phyloP scores from a whole-genome alignment of 2,113 vertebrate genomes.

The Centrocercus urophasianus region DNA sequence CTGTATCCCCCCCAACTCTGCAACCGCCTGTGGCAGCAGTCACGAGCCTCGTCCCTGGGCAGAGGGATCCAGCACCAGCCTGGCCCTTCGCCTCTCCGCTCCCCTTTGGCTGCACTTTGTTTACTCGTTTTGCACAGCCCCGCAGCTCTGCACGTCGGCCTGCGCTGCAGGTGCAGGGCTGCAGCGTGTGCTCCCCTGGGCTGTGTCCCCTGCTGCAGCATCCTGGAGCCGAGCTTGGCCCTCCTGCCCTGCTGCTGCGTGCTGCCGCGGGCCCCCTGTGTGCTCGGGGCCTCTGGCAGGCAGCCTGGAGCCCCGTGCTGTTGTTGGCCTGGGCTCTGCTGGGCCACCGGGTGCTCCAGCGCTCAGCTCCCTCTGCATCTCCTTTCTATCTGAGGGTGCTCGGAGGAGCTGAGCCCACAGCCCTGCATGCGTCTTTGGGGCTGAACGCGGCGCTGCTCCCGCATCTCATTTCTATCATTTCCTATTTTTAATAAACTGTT shows the following conservation, averaged over 20 bases:
- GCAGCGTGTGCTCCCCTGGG: not conserved
- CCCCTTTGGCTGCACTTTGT: constrained; percentile 71
- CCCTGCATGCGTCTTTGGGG: not conserved
- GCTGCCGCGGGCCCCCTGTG: not conserved
- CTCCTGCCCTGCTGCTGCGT: not conserved
- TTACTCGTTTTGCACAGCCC: constrained; percentile 73
- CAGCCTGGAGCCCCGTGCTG: not conserved
- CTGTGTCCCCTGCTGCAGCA: constrained; percentile 22
- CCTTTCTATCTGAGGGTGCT: not conserved
- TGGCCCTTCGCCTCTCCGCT: not conserved
- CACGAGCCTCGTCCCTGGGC: not conserved
- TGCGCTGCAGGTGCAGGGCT: not conserved
- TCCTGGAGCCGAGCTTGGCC: not conserved
- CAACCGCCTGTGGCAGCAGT: not conserved
- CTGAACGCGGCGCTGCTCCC: constrained; percentile 51
- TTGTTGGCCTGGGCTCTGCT: not conserved
- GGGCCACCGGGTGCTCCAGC: not conserved
- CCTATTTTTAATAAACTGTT: constrained; percentile 73
- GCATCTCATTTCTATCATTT: constrained; percentile 60
- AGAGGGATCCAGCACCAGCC: not conserved
- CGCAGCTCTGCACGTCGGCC: not conserved
- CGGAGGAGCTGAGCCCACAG: not conserved
- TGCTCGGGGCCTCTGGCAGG: not conserved
- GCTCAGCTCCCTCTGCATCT: not conserved
- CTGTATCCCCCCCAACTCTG: not conserved